Evolutionary conservation across 2,113 vertebrate species (phyloP), one percentile per base, ranked within the genome.

Genomic region (Eulacestoma nigropectus): DNA sequence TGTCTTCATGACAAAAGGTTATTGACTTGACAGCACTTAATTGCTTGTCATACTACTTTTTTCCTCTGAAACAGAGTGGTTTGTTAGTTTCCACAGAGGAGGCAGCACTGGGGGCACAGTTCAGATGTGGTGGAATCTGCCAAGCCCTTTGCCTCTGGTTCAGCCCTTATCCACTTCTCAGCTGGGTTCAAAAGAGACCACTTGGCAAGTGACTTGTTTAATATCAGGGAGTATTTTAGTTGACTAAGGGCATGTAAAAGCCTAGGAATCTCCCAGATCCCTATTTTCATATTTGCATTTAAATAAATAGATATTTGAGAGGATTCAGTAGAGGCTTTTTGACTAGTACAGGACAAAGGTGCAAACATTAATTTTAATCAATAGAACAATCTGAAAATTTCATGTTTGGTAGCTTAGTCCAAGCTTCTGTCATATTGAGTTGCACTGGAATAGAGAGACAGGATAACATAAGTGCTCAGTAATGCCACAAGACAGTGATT

Each of bases 1-100:
- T 63, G 50, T 77, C 75, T 93, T 82, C 33, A 25, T 89, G 82
- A 91, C 60, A 96, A 63, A 91, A 91, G 74, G 75, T 83, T 91
- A 60, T 81, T 96, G 95, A 89, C 84, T 94, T 89, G 81, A 85
- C 89, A 87, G 93, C 50, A 52, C 59, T 91, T 94, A 96, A 95
- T 91, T 95, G 68, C 84, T 85, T 91, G 78, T 94, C 93, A 23
- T 67, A 8, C 17, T 64, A 41, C 37, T 86, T 73, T 75, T 60
- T 44, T 5, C 19, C 37, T 49, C 77, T 85, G 87, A 53, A 91
- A 76, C 47, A 17, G 23, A 59, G 80, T 56, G 73, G 73, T 84
- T 92, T 95, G 64, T 92, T 89, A 64, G 12, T 79, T 89, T 82
- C 77, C 15, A 20, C 8, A 9, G 62, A 79, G 60, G 62, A 52